These are phyloP conservation scores for Eunapius fragilis DNA, from an alignment of 37 sponge, comb jelly and placozoan species.

Conservation along the genomic window DNA sequence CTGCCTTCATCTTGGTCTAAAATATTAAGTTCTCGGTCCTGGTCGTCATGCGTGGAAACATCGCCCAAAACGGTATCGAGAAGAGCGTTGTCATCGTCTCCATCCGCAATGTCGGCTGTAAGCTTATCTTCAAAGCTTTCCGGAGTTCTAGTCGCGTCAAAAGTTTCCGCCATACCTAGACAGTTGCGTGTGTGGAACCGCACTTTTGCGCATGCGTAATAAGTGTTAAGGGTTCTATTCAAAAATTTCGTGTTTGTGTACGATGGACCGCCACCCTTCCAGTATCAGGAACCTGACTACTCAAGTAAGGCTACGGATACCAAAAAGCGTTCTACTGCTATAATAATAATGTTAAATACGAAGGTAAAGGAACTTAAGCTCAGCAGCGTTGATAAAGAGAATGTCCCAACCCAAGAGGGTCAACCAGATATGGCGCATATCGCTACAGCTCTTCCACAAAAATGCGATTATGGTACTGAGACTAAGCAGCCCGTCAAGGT, in stretches of 20 bases:
- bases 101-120: slow-evolving; percentile 9
- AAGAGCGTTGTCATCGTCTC: slow-evolving; percentile 42
- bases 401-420: not conserved
- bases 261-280: not conserved
- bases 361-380: slow-evolving; percentile 34
- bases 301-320: slow-evolving; percentile 22
- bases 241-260: not conserved
- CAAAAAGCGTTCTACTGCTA: not conserved
- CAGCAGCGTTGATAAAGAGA: slow-evolving; percentile 17
- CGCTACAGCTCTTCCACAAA: not conserved
- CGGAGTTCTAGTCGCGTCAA: not conserved
- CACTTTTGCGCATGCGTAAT: slow-evolving; percentile 17
- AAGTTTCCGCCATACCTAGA: not conserved
- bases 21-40: slow-evolving; percentile 16
- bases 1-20: slow-evolving; percentile 43
- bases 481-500: not conserved
- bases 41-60: slow-evolving; percentile 21
- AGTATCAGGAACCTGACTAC: slow-evolving; percentile 12
- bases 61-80: slow-evolving; percentile 55
- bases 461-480: not conserved
- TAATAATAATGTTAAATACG: not conserved
- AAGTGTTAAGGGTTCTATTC: not conserved
- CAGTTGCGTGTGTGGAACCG: not conserved
- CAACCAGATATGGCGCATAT: not conserved
- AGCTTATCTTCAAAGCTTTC: slow-evolving; percentile 29